phyloP scores from a whole-genome alignment of 1,140 invertebrate species.

The Hyles vespertilio region DNA sequence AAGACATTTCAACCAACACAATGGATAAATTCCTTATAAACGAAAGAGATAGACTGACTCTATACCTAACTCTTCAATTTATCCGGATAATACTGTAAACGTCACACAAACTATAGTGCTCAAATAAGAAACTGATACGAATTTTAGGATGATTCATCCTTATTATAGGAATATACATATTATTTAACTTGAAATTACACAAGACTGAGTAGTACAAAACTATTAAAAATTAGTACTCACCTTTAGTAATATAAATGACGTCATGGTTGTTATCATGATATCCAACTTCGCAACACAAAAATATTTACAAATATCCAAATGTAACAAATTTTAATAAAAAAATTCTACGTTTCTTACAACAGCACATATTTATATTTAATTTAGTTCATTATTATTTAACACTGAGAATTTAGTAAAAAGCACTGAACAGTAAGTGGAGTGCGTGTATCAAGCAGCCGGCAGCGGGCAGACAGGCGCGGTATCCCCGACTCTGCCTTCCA shows the following conservation, averaged over 20 bases:
- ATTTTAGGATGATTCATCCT: slow-evolving; percentile 35
- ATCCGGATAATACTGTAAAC: slow-evolving; percentile 32
- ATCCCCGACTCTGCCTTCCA: slow-evolving; percentile 75
- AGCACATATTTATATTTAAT: slow-evolving; percentile 46
- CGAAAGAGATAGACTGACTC: too few species aligned
- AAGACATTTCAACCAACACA: too few species aligned
- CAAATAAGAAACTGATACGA: slow-evolving; percentile 61
- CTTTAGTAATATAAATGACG: slow-evolving; percentile 74
- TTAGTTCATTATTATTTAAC: slow-evolving; percentile 27
- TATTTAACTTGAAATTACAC: not conserved
- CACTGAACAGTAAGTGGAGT: slow-evolving; percentile 52
- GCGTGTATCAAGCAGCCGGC: slow-evolving; percentile 64
- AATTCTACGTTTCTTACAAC: slow-evolving; percentile 41
- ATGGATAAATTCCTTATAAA: too few species aligned
- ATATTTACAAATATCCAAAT: slow-evolving; percentile 47
- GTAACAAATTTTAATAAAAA: slow-evolving; percentile 25
- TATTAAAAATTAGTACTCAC: slow-evolving; percentile 41
- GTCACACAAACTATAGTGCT: slow-evolving; percentile 40
- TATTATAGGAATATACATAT: slow-evolving; percentile 17
- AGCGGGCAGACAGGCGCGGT: slow-evolving; percentile 72
- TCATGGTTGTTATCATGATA: slow-evolving; percentile 75
- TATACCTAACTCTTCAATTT: slow-evolving; percentile 13
- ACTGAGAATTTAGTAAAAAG: slow-evolving; percentile 37
- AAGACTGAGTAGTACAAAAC: slow-evolving; percentile 6
- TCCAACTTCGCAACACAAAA: slow-evolving; percentile 64